These are phyloP conservation scores for Cryptus viduatorius DNA, from an alignment of 2,888 invertebrate species.

Conservation along the genomic window DNA sequence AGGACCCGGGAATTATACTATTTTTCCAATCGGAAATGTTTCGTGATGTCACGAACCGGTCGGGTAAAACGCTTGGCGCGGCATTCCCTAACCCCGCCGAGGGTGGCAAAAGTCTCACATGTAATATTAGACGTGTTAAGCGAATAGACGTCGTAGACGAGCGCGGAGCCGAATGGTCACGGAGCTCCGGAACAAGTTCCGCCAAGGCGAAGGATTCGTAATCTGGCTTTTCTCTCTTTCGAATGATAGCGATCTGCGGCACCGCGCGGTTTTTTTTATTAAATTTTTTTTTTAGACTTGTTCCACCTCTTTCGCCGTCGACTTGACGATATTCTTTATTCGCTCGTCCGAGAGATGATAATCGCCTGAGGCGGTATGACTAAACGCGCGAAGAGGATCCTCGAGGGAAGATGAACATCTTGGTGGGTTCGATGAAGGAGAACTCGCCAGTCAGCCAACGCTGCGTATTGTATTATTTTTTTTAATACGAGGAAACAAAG, in stretches of 20 bases:
- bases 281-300: slow-evolving; percentile 39
- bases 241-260: slow-evolving; percentile 65
- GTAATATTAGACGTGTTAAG: background rate
- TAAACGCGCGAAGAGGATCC: slow-evolving; percentile 75
- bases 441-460: background rate
- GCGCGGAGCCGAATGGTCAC: slow-evolving; percentile 22
- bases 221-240: slow-evolving; percentile 38
- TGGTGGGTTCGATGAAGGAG: slow-evolving; percentile 4
- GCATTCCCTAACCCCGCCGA: slow-evolving; percentile 5
- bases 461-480: background rate
- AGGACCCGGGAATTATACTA: background rate
- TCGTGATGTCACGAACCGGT: slow-evolving; percentile 79
- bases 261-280: slow-evolving; percentile 43
- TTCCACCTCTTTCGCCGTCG: slow-evolving; percentile 21
- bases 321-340: slow-evolving; percentile 51
- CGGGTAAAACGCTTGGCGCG: slow-evolving; percentile 56
- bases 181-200: slow-evolving; percentile 64
- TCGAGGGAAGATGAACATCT: slow-evolving; percentile 33
- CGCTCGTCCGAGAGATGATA: slow-evolving; percentile 66
- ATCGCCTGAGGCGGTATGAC: slow-evolving; percentile 74
- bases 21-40: slow-evolving; percentile 74
- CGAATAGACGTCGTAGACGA: background rate
- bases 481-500: too few species aligned
- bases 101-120: background rate
- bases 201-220: slow-evolving; percentile 71